A percentile compares a stretch with the other conserved stretches of the same genome.
Evolutionary conservation across 2,888 invertebrate genomes (phyloP).

Genomic region (Andrena chrysosceles): DNA sequence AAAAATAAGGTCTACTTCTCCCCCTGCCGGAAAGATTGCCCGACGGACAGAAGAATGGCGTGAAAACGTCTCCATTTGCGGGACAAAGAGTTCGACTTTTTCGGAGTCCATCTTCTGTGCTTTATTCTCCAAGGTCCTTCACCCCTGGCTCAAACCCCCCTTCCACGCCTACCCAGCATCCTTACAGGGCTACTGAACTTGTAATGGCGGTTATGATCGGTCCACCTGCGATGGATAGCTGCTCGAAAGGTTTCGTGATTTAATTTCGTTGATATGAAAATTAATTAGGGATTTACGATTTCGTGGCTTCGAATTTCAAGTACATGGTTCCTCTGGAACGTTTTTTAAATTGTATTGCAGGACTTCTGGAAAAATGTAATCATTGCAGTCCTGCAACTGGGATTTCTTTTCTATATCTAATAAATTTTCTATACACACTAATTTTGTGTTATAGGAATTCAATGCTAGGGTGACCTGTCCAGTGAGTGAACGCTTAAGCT

Average conservation of each 20-base stretch:
- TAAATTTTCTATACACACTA: too few species aligned
- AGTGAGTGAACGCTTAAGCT: too few species aligned
- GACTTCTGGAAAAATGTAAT: too few species aligned
- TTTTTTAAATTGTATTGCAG: too few species aligned
- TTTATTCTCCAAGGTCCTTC: slow-evolving; percentile 59
- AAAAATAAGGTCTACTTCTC: slow-evolving; percentile 77
- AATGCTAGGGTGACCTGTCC: too few species aligned
- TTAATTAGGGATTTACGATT: not conserved
- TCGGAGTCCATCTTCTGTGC: slow-evolving; percentile 70
- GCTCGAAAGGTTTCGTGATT: not conserved
- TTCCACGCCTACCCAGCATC: slow-evolving; percentile 14
- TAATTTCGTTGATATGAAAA: slow-evolving; percentile 7
- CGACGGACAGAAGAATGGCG: slow-evolving; percentile 71
- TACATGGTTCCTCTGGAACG: too few species aligned
- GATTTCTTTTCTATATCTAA: too few species aligned
- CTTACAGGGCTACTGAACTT: slow-evolving; percentile 8
- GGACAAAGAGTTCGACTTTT: slow-evolving; percentile 76
- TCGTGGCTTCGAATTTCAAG: too few species aligned
- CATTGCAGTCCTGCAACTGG: too few species aligned
- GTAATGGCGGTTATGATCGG: slow-evolving; percentile 3
- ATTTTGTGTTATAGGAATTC: too few species aligned
- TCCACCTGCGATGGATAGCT: not conserved
- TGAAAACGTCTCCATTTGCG: slow-evolving; percentile 80
- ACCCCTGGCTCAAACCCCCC: slow-evolving; percentile 28
- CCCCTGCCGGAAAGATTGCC: slow-evolving; percentile 53